Percentiles rank a stretch among this genome's conserved stretches.
Conservation (phyloP, 2,113 vertebrate species). For the Seriola rivoliana region DNA sequence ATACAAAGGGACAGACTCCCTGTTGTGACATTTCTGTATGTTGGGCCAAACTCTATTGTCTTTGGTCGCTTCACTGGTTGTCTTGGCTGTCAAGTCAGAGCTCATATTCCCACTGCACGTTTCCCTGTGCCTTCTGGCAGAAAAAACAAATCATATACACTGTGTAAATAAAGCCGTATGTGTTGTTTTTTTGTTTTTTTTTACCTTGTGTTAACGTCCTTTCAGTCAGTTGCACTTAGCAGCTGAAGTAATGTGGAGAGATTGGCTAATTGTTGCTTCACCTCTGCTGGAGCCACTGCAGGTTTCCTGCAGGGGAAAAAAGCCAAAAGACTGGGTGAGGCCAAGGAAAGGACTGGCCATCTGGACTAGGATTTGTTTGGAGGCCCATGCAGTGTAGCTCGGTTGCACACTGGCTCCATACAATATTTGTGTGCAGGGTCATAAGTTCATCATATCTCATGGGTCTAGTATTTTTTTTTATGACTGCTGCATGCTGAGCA, state of each 20-base stretch:
- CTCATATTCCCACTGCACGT: constrained; percentile 20
- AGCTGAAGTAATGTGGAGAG: constrained; percentile 18
- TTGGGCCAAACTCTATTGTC: background rate
- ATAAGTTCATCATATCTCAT: constrained; percentile 33
- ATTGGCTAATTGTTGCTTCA: constrained; percentile 44
- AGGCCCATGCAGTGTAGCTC: background rate
- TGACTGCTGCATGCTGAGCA: background rate
- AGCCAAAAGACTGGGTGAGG: constrained; percentile 3
- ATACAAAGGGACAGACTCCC: background rate
- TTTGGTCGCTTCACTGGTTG: constrained; percentile 29
- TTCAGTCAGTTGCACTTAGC: constrained; percentile 33
- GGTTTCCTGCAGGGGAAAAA: constrained; percentile 23
- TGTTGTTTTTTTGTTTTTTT: background rate
- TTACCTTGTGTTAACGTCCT: background rate
- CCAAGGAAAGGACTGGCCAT: constrained; percentile 27
- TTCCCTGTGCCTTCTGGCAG: constrained; percentile 11
- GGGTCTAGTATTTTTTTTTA: background rate
- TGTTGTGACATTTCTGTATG: constrained; percentile 10
- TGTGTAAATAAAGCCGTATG: background rate
- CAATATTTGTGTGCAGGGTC: constrained; percentile 19
- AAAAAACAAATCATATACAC: constrained; percentile 24
- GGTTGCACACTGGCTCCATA: constrained; percentile 5
- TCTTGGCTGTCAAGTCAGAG: constrained; percentile 10
- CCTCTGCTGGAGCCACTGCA: constrained; percentile 16
- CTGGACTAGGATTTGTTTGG: constrained; percentile 35